phyloP scores from a whole-genome alignment of 2,113 vertebrate species.

The Lichenostomus cassidix region DNA sequence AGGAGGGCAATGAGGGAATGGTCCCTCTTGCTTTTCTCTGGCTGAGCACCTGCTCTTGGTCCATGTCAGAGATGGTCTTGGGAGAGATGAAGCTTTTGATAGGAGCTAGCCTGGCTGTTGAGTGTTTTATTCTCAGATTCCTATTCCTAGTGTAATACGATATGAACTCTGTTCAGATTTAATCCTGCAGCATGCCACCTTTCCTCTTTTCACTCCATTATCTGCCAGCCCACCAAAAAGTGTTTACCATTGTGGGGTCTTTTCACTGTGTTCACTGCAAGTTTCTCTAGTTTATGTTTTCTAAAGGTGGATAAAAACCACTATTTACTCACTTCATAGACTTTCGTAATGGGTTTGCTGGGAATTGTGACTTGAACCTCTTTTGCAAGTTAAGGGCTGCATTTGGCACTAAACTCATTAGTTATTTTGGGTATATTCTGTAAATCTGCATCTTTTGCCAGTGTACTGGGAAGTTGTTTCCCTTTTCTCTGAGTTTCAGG shows the following conservation, averaged over 20 bases:
- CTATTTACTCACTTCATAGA: neutral
- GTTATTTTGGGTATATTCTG: neutral
- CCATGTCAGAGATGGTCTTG: neutral
- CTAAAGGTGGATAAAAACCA: neutral
- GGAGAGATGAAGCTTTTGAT: neutral
- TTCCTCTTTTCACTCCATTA: neutral
- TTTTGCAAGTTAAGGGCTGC: neutral
- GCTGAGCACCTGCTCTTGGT: neutral
- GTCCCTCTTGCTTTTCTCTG: neutral
- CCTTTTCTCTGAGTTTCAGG: neutral
- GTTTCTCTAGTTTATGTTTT: neutral
- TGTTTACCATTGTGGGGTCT: neutral
- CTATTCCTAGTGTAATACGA: neutral
- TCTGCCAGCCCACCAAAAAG: neutral
- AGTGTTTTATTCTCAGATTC: neutral
- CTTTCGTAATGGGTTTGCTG: neutral
- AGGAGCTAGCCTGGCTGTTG: neutral
- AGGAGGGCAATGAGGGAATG: neutral
- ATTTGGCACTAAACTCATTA: neutral
- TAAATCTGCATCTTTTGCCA: neutral
- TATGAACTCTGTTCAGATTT: neutral
- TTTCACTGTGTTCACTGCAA: neutral
- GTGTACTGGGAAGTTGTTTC: neutral
- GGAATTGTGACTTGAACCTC: neutral
- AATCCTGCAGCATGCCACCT: neutral